Base-by-base conservation (phyloP, 1,140 invertebrate species). In the Alviniconcha marisindica region DNA sequence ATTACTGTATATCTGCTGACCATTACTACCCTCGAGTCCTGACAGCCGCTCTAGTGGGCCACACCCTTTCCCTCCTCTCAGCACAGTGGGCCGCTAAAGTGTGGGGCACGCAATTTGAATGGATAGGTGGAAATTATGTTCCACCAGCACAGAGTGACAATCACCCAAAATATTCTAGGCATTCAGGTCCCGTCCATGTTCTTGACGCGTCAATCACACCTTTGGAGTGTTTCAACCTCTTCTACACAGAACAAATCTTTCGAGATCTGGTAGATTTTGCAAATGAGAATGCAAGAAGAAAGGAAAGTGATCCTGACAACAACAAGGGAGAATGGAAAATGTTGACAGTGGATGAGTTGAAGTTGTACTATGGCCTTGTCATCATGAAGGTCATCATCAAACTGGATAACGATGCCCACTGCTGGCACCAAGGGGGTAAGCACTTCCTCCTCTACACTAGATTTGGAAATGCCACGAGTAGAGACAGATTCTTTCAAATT, bases 361-460 rank as follows among this genome's bases (percentile, higher is more conserved):
- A 86, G 33, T 63, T 56, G 1, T 86, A 28, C 78, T 84, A 84
- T n/a, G n/a, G 82, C 0, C 12, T 86, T 51, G 24, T 77, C 4
- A 56, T 86, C 0, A 28, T 84, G 7, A 86, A 84, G 73, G 83
- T 79, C 24, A 63, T 73, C 18, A 79, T 86, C 56, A 77, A 60
- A 38, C 80, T 60, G 48, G 79, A 84, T 7, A 77, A 71, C 44
- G 85, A 86, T 69, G 78, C 82, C 54, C 24, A 80, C 12, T 84
- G 83, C 38, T 86, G 85, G 80, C 18, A 31, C 15, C 36, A 60
- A 28, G 5, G 60, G 5, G 18, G 5, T 7, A 66, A 4, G 31
- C n/a, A n/a, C 48, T 83, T 56, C 38, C 21, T 83, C 2, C 24
- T 77, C 28, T 36, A 44, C 3, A 80, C 81, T 1, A 48, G 36